Evolutionary conservation across 1,140 invertebrate species (phyloP).

Genomic region (Eubasilissa regina): DNA sequence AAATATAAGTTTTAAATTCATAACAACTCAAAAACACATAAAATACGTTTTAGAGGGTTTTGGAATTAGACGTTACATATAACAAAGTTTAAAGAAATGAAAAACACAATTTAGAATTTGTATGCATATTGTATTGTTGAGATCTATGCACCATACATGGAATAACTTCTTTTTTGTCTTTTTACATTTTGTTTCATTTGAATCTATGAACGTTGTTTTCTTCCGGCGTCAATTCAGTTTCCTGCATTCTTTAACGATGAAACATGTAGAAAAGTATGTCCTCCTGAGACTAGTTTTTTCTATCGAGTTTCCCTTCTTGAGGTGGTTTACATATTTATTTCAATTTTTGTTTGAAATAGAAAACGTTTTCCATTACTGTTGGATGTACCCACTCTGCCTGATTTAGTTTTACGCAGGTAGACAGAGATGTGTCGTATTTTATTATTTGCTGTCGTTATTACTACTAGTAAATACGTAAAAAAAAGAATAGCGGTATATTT

Average conservation of each 20-base stretch:
- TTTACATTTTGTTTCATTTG: not conserved
- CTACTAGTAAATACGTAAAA: no score
- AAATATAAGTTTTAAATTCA: no score
- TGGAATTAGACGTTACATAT: no score
- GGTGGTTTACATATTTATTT: constrained; percentile 8
- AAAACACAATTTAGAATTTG: no score
- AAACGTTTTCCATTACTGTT: not conserved
- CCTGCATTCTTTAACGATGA: constrained; percentile 9
- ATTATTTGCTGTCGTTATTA: no score
- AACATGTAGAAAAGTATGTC: not conserved
- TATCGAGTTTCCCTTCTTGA: constrained; percentile 2
- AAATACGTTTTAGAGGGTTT: no score
- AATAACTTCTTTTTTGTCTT: not conserved
- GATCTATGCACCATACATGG: not conserved
- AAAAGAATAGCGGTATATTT: no score
- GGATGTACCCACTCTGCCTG: not conserved
- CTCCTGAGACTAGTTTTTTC: constrained; percentile 13
- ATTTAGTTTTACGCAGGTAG: no score
- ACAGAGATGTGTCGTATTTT: no score
- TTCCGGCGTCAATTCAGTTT: constrained; percentile 8
- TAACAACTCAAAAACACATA: no score
- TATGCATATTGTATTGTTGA: no score
- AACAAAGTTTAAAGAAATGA: no score
- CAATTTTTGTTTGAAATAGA: constrained; percentile 11
- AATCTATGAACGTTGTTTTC: constrained; percentile 1